Evolutionary conservation across 2,888 invertebrate genomes (phyloP), one percentile per base, ranked within the genome.

Genomic region (Harpalus rubripes): DNA sequence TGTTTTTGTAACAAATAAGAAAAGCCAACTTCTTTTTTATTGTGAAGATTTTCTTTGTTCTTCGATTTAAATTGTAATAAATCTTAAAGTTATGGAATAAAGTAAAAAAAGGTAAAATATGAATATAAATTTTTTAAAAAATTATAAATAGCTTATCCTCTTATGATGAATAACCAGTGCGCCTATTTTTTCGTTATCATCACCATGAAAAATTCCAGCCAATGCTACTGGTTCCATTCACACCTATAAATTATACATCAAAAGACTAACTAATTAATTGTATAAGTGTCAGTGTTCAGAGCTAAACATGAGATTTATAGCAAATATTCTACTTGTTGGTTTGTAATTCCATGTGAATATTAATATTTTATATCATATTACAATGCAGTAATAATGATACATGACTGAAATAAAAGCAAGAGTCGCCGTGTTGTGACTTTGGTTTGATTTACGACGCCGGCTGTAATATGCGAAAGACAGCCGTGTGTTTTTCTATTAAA

Each of bases 311-410:
- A 81, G 68, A 81, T 81, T 81, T 81, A 81, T 81, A 68, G 81
- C 68, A 81, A 81, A 81, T 81, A 63, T 81, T 22, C 68, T 22
- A 63, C 44, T 81, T 81, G 65, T 15, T 68, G 68, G 68, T 81
- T 44, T 81, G 81, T 81, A 81, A 81, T 68, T 81, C 81, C 52
- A 32, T 26, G 68, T 68, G 81, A 44, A 81, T 81, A 81, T 81
- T 81, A 81, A 68, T 81, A 81, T 81, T 81, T 81, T 81, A 81
- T 81, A 81, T 81, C 81, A 68, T 56, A 81, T 81, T 81, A 81
- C 81, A 81, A 81, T 81, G 68, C 81, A 58, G 68, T 81, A 68
- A 81, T 81, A 81, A 81, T 81, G 81, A 81, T 81, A 56, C 68
- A 81, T 81, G 44, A 65, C 56, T 56, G 16, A 68, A 81, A 81